Base-by-base conservation (phyloP, 2,113 vertebrate genomes). In the Mionectes macconnelli region DNA sequence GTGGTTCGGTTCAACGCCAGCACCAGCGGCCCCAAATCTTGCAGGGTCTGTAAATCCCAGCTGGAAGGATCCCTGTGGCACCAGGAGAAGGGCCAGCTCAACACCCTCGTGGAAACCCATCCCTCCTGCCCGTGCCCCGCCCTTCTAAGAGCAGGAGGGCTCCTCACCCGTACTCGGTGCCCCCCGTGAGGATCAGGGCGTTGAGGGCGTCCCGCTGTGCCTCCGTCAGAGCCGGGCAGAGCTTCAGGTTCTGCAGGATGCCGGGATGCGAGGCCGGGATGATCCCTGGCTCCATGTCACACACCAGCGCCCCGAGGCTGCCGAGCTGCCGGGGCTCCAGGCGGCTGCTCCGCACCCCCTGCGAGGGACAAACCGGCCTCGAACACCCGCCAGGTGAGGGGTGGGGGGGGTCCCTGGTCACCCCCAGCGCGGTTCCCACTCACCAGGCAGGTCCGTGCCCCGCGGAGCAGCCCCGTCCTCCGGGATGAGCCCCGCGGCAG, bases 361-460 rank as follows among this genome's bases (percentile, higher is more conserved):
- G 88, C 6, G 5, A 62, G 56, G 87, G 21, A 45, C 3, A 8
- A 44, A 7, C 37, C 47, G 8, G 27, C 15, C 53, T 88, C 1
- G 3, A 22, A 20, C n/a, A 8, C 59, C 12, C 0, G 0, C 24
- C 28, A 0, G 5, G 14, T 0, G 4, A 19, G 33, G 53, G 60
- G 3, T 15, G 6, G 52, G 25, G 27, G n/a, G 25, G 27, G n/a
- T 17, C 55, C 53, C 33, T 2, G 33, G 3, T 23, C 4, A 2
- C 47, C 44, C n/a, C 67, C 4, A 0, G n/a, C 17, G 39, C 5
- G 0, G 2, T 20, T 10, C 39, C 72, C 18, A 44, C 97, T 97
- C 94, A 98, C 98, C 94, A 98, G 89, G 77, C 98, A 98, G 60
- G 20, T 16, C 70, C 94, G 50, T 1, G 97, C 97, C n/a, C 45